A percentile compares a stretch with the other conserved stretches of the same genome.
Conservation (phyloP, 2,888 invertebrate species). For the Atherix ibis region DNA sequence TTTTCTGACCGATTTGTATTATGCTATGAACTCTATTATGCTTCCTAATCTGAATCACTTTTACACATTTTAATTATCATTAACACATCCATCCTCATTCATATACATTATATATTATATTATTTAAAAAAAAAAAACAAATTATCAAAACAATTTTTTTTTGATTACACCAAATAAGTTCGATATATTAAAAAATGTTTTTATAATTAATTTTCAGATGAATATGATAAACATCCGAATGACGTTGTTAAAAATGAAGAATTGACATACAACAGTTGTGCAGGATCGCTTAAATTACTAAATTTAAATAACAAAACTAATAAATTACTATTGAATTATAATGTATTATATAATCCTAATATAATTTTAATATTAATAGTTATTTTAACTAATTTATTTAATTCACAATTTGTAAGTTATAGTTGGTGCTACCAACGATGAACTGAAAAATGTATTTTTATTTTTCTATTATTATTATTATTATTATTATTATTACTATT, state of each 20-base stretch:
- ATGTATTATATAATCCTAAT: constrained; percentile 14
- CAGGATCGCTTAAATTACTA: constrained; percentile 12
- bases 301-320: constrained; percentile 1
- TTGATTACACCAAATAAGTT: no score
- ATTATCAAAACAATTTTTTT: no score
- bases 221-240: constrained; percentile 76
- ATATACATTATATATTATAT: no score
- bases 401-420: constrained; percentile 7
- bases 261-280: constrained; percentile 53
- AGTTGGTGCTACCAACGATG: constrained; percentile 13
- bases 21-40: no score
- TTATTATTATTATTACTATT: background rate
- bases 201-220: constrained; percentile 39
- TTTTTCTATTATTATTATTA: background rate
- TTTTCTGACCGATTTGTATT: no score
- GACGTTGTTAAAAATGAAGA: constrained; percentile 89
- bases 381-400: constrained; percentile 16
- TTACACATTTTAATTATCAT: no score
- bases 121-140: no score
- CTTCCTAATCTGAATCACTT: no score
- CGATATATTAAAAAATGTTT: no score
- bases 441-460: constrained; percentile 6
- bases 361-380: constrained; percentile 17
- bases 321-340: constrained; percentile 10
- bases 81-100: no score